Conservation (phyloP, 2,797 vertebrate species). For the Cheirogaleus major region DNA sequence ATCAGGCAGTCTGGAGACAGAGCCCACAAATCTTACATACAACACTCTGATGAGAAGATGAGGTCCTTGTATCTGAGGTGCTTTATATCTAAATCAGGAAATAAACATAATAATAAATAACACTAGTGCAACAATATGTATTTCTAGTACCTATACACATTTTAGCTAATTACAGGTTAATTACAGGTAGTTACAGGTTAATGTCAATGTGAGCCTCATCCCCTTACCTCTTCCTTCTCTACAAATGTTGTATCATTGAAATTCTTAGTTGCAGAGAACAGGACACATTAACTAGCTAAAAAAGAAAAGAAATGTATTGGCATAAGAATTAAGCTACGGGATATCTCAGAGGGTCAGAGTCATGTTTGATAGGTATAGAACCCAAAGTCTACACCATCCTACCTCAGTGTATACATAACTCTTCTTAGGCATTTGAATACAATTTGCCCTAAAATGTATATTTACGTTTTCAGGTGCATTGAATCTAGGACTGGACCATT, state of each 20-base stretch:
- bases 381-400: not conserved
- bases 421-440: not conserved
- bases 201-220: not conserved
- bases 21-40: not conserved
- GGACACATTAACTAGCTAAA: not conserved
- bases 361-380: not conserved
- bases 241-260: not conserved
- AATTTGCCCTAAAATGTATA: not conserved
- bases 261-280: not conserved
- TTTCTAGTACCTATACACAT: not conserved
- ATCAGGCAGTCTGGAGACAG: not conserved
- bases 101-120: not conserved
- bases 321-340: not conserved
- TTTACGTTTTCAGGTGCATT: not conserved
- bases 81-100: not conserved
- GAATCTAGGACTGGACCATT: not conserved
- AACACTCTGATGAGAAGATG: not conserved
- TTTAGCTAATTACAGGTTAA: slow-evolving; percentile 24
- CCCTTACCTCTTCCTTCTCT: not conserved
- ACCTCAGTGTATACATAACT: not conserved
- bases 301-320: not conserved
- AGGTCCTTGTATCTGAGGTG: not conserved
- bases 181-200: slow-evolving; percentile 10
- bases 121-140: not conserved
- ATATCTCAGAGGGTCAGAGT: not conserved